Conservation (phyloP, 2,888 invertebrate species). For the Cynaeus angustus region DNA sequence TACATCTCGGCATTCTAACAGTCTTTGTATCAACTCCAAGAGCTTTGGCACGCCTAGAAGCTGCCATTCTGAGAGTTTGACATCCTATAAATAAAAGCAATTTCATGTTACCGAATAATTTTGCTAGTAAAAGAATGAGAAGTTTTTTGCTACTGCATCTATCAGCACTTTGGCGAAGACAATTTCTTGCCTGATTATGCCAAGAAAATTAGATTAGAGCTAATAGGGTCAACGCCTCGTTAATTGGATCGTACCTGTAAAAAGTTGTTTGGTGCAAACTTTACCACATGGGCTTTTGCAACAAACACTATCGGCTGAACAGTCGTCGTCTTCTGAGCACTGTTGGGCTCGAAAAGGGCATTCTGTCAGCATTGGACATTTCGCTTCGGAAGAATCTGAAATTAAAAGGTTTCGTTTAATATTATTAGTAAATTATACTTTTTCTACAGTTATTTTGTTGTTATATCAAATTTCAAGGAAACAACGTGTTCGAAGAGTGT, state of each 20-base stretch:
- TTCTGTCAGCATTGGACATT: conserved; percentile 69
- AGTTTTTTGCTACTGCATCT: background rate
- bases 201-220: conserved; percentile 17
- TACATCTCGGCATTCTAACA: conserved; percentile 82
- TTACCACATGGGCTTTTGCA: conserved; percentile 81
- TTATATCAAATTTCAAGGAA: too few relatives aligned
- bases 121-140: background rate
- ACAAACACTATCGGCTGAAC: conserved; percentile 77
- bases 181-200: conserved; percentile 17
- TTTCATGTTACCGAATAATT: conserved; percentile 8
- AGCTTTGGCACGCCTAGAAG: conserved; percentile 77
- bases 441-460: too few relatives aligned
- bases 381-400: conserved; percentile 60
- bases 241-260: conserved; percentile 72
- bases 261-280: conserved; percentile 76
- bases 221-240: conserved; percentile 12
- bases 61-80: conserved; percentile 78
- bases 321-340: conserved; percentile 77
- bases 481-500: too few relatives aligned
- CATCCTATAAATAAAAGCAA: conserved; percentile 72
- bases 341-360: conserved; percentile 78
- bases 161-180: too few relatives aligned
- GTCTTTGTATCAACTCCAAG: conserved; percentile 72
- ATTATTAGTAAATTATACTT: background rate
- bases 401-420: conserved; percentile 30